Evolutionary conservation across 2,888 invertebrate genomes (phyloP).

Genomic region (Arrhopalites spinosus): DNA sequence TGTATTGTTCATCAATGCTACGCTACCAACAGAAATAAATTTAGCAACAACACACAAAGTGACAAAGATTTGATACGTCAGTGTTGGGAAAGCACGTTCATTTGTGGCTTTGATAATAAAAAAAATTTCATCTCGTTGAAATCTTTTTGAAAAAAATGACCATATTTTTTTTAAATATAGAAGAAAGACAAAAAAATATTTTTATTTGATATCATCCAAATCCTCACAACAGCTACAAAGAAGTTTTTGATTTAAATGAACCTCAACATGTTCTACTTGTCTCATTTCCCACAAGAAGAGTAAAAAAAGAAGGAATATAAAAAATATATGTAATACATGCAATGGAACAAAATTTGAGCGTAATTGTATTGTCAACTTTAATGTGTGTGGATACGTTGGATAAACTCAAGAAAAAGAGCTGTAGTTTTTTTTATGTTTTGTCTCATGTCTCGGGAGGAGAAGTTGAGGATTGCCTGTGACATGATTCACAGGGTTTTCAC

Average conservation of each 20-base stretch:
- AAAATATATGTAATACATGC: background rate
- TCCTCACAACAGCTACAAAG: too few species aligned
- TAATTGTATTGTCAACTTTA: background rate
- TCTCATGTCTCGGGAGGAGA: too few species aligned
- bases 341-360: background rate
- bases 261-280: background rate
- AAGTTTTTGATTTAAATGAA: background rate
- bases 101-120: background rate
- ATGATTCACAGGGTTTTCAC: background rate
- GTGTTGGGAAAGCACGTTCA: constrained; percentile 4
- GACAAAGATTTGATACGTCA: too few species aligned
- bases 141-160: background rate
- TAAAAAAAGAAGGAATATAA: background rate
- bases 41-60: too few species aligned
- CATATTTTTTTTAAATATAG: background rate
- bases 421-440: too few species aligned
- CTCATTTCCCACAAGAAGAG: background rate
- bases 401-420: too few species aligned
- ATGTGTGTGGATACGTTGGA: too few species aligned
- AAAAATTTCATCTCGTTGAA: too few species aligned
- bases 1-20: too few species aligned
- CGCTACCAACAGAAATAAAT: too few species aligned
- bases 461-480: background rate
- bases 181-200: background rate
- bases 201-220: too few species aligned